Evolutionary conservation across 2,113 vertebrate genomes (phyloP), one percentile per base, ranked within the genome.

Genomic region (Willisornis vidua): DNA sequence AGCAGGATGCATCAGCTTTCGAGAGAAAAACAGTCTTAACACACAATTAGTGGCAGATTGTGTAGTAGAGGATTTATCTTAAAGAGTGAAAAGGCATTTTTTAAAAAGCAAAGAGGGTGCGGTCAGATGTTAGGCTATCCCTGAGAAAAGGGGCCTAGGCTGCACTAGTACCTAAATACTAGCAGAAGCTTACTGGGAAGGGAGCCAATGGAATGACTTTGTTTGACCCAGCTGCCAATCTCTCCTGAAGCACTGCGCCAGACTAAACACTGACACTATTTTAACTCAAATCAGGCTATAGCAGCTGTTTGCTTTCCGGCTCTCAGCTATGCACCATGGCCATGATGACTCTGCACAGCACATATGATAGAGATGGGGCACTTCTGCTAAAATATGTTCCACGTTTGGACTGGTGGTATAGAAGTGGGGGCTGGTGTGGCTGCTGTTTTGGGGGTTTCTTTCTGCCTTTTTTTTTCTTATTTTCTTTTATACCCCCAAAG

Each of bases 141-240:
- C 98, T 97, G 98, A 97, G 97, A 98, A 98, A 98, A 98, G 97
- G 97, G 97, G 97, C 98, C 97, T 98, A 91, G 96, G 93, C 98
- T 96, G 96, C 97, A 98, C 97, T 98, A 98, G 98, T 98, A 98
- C 98, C 98, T 98, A 98, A 99, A 98, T 98, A 98, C 98, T 97
- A 98, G 98, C 98, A 98, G 98, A 98, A 98, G 98, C 98, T 98
- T 97, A 98, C 98, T 98, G 98, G 98, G 98, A 98, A 98, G 96
- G 95, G 97, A 98, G 98, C 98, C 98, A 97, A 97, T 97, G 97
- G 97, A 97, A 98, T 98, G 99, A 99, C 99, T 99, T 99, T 98
- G 98, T 98, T 98, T 98, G 98, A 99, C 98, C 98, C 98, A 98
- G 98, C 99, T 99, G 99, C 99, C 99, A 99, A 99, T 99, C 98